Base-by-base conservation (phyloP, 1,140 invertebrate species). In the Solen grandis region DNA sequence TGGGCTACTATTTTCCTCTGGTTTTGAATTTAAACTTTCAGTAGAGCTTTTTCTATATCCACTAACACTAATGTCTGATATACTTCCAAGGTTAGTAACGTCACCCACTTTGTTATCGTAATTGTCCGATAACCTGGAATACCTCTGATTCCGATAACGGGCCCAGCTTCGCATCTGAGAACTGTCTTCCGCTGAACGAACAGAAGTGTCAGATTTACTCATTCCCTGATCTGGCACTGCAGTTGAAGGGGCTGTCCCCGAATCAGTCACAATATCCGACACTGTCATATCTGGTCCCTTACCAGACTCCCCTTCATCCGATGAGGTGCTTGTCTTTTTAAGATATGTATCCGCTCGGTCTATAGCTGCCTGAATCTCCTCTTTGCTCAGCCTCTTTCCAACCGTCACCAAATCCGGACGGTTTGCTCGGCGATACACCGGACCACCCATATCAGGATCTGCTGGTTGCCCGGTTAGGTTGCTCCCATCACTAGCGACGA, bases 311-410 rank as follows among this genome's bases (percentile, higher is more conserved):
- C 52, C 54, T 33, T 75, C 72, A 5, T 38, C 25, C 8, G 60
- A 62, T 14, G 66, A 62, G 2, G 54, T 60, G 31, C 54, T 70
- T 4, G 54, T 69, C 31, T 59, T 46, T 55, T 29, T 38, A 41
- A 79, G 65, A 72, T 90, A 90, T n/a, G 72, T 84, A 72, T 90
- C 87, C 25, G 88, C 88, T 65, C 81, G 81, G 35, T 86, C 85
- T 25, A 90, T 62, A 27, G 88, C 88, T 41, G 85, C 84, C 54
- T 88, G 84, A 50, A 90, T 88, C 69, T 90, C 88, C 31, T 88
- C 86, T 63, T 82, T 81, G 66, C 87, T 87, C 5, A 90, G 35
- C 27, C 87, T 68, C 50, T 86, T 86, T 2, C 60, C 72, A 8
- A 70, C n/a, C 27, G 19, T 19, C 41, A 46, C 41, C 63, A n/a